Base-by-base conservation (phyloP, 2,113 vertebrate genomes). In the Chaetura pelagica region DNA sequence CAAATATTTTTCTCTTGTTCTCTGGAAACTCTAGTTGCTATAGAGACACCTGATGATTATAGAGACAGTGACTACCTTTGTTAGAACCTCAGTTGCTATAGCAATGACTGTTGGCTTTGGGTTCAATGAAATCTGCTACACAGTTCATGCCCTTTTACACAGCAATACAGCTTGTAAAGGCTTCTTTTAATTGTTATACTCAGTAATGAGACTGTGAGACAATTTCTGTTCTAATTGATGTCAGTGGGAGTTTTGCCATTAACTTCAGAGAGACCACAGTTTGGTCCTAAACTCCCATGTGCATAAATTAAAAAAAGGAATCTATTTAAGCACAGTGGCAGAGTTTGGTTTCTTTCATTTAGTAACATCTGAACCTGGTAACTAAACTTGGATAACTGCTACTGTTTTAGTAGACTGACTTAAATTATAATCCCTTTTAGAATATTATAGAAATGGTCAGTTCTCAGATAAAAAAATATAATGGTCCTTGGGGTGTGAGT, bases 11-110 rank as follows among this genome's bases (percentile, higher is more conserved):
- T 63, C 91, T 90, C 92, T 94, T 94, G 88, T 97, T 98, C 97
- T 97, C 76, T 97, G 94, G 94, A 96, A 97, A 95, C 91, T 97
- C 88, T 85, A 77, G 98, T 98, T 98, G 97, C 98, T 97, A 98
- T 98, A 97, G 98, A 97, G 98, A 98, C 95, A 94, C 96, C 97
- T 97, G 97, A 97, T 92, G 92, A 97, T 96, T 97, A 92, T 83
- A 79, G 93, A 97, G 97, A 95, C 94, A 90, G 90, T 62, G 88
- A 97, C 98, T 97, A 97, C 96, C 96, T 98, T 97, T 98, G 96
- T 84, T 94, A 96, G 96, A 86, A 89, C 87, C 90, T 93, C 27
- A 62, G 98, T 98, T 98, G 97, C 98, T 95, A 97, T 98, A 98
- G 98, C 93, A 96, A 98, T 98, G 94, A 80, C 96, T 95, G 92